These are phyloP conservation scores for Enteromius fasciolatus DNA, from an alignment of 2,797 vertebrate genomes.

Conservation along the genomic window DNA sequence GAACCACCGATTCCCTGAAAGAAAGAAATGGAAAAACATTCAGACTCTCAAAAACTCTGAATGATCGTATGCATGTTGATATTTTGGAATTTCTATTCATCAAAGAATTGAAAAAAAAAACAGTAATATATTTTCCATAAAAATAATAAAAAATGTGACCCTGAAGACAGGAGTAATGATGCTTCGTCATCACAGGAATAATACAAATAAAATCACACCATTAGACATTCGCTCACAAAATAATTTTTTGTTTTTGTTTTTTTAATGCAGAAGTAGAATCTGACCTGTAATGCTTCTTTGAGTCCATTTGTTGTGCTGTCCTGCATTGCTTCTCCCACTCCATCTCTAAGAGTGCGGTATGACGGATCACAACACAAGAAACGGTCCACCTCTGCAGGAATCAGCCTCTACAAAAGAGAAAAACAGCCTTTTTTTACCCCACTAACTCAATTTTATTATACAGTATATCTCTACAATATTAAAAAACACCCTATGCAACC, in stretches of 20 bases:
- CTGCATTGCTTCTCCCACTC: slow-evolving; percentile 61
- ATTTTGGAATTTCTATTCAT: not conserved
- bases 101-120: not conserved
- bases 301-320: slow-evolving; percentile 52
- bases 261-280: not conserved
- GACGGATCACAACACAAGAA: slow-evolving; percentile 72
- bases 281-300: slow-evolving; percentile 65
- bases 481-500: not conserved
- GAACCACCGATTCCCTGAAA: slow-evolving; percentile 56
- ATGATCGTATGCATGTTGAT: not conserved
- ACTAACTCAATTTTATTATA: not conserved
- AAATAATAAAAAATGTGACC: not conserved
- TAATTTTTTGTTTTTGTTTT: not conserved
- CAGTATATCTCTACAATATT: not conserved
- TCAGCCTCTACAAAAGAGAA: slow-evolving; percentile 53
- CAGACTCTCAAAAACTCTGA: not conserved
- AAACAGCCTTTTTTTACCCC: not conserved
- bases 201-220: not conserved
- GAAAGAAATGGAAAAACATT: not conserved
- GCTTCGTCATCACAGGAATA: not conserved
- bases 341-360: slow-evolving; percentile 67
- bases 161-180: not conserved
- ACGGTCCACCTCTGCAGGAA: slow-evolving; percentile 63
- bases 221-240: not conserved
- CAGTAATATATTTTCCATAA: accelerated